These are phyloP conservation scores for Ictalurus furcatus DNA, from an alignment of 2,113 vertebrate species.

Conservation along the genomic window DNA sequence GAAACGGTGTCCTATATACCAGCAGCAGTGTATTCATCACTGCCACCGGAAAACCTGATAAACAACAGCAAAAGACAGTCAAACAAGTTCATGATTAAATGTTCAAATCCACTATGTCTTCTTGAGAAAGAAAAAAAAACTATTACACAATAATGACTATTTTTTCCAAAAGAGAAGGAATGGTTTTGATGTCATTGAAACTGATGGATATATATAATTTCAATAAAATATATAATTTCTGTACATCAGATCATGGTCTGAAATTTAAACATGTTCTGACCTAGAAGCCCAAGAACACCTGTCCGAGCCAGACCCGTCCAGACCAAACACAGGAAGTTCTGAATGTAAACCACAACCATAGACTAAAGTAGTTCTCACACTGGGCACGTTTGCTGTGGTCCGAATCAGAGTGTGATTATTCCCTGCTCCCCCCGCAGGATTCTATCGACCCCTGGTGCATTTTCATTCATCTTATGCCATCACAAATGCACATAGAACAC, in stretches of 20 bases:
- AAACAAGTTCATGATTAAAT: neutral
- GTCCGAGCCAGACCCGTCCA: neutral
- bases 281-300: neutral
- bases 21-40: neutral
- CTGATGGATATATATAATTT: neutral
- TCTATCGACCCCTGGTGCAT: too few relatives aligned
- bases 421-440: too few relatives aligned
- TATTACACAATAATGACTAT: neutral
- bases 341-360: neutral
- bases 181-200: neutral
- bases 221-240: neutral
- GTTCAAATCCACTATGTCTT: neutral
- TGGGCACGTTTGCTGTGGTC: too few relatives aligned
- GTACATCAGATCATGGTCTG: neutral
- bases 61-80: neutral
- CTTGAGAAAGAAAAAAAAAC: neutral
- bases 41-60: neutral
- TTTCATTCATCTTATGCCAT: too few relatives aligned
- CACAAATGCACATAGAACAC: too few relatives aligned
- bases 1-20: neutral
- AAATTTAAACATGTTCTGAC: neutral
- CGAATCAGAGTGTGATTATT: too few relatives aligned
- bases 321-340: neutral
- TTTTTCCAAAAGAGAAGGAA: neutral
- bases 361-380: neutral